Conservation (phyloP, 2,113 vertebrate genomes). For the Tenebrosternarchus preto region DNA sequence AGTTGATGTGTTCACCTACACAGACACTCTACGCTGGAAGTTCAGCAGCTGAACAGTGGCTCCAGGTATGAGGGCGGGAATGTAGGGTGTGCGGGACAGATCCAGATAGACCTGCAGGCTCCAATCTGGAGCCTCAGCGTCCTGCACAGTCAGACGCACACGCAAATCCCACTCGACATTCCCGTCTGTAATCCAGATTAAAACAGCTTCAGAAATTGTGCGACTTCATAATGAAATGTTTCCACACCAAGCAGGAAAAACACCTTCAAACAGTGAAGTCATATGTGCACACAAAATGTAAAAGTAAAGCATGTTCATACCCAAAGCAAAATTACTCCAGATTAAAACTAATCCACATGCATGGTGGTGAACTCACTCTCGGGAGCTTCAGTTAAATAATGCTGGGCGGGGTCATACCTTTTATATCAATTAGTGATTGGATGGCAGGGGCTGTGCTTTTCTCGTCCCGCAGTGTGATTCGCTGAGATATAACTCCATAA, state of each 20-base stretch:
- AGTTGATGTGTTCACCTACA: slow-evolving; percentile 40
- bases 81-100: slow-evolving; percentile 67
- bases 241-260: background rate
- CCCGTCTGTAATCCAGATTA: slow-evolving; percentile 31
- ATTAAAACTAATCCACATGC: too few species aligned
- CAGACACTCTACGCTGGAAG: slow-evolving; percentile 74
- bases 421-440: slow-evolving; percentile 38
- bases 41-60: slow-evolving; percentile 74
- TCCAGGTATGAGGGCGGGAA: slow-evolving; percentile 77
- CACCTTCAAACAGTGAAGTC: background rate
- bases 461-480: slow-evolving; percentile 48
- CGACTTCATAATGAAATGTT: background rate
- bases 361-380: too few species aligned
- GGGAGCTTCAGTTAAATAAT: too few species aligned
- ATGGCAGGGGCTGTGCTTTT: background rate
- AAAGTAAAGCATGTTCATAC: background rate
- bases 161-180: slow-evolving; percentile 51
- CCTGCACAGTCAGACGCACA: slow-evolving; percentile 74
- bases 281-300: background rate
- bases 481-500: slow-evolving; percentile 43
- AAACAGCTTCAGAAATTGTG: slow-evolving; percentile 11
- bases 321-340: too few species aligned
- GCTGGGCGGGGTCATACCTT: slow-evolving; percentile 11
- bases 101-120: slow-evolving; percentile 75
- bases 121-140: slow-evolving; percentile 56